Percentiles rank a stretch among this genome's conserved stretches.
Evolutionary conservation across 2,113 vertebrate species (phyloP).

Genomic region (Anthoscopus minutus): DNA sequence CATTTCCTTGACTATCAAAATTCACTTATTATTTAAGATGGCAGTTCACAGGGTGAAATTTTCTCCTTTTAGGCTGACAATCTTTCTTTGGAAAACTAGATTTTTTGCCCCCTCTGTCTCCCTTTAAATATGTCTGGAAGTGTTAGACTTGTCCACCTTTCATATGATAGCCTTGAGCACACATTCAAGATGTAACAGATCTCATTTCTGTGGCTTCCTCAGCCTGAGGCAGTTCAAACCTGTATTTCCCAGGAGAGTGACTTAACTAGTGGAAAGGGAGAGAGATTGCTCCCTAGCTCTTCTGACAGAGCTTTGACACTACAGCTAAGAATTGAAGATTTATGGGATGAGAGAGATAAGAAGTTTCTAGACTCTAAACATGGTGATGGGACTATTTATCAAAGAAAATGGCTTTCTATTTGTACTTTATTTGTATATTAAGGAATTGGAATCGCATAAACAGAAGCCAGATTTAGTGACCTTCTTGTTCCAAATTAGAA

Average conservation of each 20-base stretch:
- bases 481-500: neutral
- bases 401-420: neutral
- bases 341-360: neutral
- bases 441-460: neutral
- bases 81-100: neutral
- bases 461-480: neutral
- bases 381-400: neutral
- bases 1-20: neutral
- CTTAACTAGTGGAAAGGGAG: neutral
- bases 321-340: neutral
- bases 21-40: neutral
- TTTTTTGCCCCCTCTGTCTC: neutral
- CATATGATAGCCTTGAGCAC: neutral
- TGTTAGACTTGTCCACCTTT: conserved; percentile 10
- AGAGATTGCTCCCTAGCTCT: neutral
- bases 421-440: neutral
- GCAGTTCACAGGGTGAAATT: neutral
- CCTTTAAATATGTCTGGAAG: neutral
- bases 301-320: neutral
- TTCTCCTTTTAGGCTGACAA: neutral
- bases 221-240: conserved; percentile 2
- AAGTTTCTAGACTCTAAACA: neutral
- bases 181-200: neutral
- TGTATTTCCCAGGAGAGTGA: neutral
- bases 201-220: conserved; percentile 30